Conservation (phyloP, 1,140 invertebrate species). For the Nebria ingens region DNA sequence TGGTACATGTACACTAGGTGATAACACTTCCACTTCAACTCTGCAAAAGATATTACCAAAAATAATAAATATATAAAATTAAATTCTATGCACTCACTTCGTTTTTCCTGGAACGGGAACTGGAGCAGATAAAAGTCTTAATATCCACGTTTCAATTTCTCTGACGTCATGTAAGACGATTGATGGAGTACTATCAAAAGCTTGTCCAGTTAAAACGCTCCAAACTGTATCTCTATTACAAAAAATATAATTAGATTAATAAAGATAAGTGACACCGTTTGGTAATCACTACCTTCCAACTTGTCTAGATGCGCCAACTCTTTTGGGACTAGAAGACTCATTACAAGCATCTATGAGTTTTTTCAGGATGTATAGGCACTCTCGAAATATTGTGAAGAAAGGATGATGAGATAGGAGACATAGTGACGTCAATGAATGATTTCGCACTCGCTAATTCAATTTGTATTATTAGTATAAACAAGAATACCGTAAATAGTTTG, state of each 20-base stretch:
- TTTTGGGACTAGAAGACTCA: slow-evolving; percentile 77
- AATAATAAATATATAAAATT: slow-evolving; percentile 1
- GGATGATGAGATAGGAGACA: slow-evolving; percentile 99
- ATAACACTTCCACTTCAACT: slow-evolving; percentile 73
- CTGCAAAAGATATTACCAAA: slow-evolving; percentile 22
- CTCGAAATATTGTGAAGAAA: slow-evolving; percentile 95
- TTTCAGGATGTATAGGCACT: slow-evolving; percentile 91
- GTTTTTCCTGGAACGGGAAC: slow-evolving; percentile 97
- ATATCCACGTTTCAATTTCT: slow-evolving; percentile 98
- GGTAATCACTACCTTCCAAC: slow-evolving; percentile 54
- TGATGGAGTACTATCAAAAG: slow-evolving; percentile 66
- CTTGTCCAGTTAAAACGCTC: slow-evolving; percentile 71
- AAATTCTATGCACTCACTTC: slow-evolving; percentile 44
- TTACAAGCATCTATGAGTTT: slow-evolving; percentile 95
- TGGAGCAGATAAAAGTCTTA: slow-evolving; percentile 88
- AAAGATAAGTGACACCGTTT: neutral
- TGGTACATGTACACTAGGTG: slow-evolving; percentile 74
- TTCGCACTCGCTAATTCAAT: slow-evolving; percentile 61
- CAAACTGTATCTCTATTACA: slow-evolving; percentile 76
- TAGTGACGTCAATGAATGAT: slow-evolving; percentile 89
- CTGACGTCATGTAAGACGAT: slow-evolving; percentile 90
- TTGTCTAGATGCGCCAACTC: slow-evolving; percentile 80
- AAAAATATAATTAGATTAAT: neutral
- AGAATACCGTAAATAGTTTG: neutral
- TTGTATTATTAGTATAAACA: too few species aligned